Evolutionary conservation across 1,140 invertebrate species (phyloP).

Genomic region (Drosophila bocqueti): DNA sequence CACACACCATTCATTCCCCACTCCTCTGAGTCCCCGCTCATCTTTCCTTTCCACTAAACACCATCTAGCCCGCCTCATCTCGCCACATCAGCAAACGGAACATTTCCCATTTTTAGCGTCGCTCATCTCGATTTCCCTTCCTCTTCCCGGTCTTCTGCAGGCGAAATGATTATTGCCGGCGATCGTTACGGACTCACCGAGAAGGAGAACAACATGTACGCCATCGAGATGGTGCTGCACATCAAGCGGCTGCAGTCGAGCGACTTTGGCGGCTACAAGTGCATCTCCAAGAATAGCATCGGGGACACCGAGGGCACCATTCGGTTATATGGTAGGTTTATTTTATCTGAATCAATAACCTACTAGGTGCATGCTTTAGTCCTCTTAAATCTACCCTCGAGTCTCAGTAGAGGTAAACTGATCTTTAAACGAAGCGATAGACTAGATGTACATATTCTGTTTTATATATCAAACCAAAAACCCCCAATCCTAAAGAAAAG

Average conservation of each 20-base stretch:
- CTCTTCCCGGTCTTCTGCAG: conserved; percentile 84
- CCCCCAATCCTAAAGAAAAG: no score
- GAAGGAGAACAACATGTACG: conserved; percentile 90
- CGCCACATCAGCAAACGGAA: conserved; percentile 5
- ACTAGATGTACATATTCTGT: no score
- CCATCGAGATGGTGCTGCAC: conserved; percentile 91
- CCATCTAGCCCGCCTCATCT: conserved; percentile 7
- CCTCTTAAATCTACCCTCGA: no score
- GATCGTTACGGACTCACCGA: conserved; percentile 92
- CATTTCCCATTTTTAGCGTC: conserved; percentile 14
- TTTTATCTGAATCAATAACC: no score
- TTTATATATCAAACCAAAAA: no score
- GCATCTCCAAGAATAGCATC: conserved; percentile 96
- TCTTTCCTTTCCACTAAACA: not conserved
- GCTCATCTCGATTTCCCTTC: conserved; percentile 25
- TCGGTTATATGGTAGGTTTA: conserved; percentile 90
- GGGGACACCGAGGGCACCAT: conserved; percentile 95
- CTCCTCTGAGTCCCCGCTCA: not conserved
- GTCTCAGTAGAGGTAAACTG: no score
- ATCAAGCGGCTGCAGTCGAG: conserved; percentile 90
- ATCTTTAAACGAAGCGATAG: no score
- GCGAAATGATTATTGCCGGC: conserved; percentile 94
- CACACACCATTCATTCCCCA: not conserved
- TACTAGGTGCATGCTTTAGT: no score
- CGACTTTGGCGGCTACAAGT: conserved; percentile 96